phyloP scores from a whole-genome alignment of 2,888 invertebrate genomes.

The Tipula vernalis region DNA sequence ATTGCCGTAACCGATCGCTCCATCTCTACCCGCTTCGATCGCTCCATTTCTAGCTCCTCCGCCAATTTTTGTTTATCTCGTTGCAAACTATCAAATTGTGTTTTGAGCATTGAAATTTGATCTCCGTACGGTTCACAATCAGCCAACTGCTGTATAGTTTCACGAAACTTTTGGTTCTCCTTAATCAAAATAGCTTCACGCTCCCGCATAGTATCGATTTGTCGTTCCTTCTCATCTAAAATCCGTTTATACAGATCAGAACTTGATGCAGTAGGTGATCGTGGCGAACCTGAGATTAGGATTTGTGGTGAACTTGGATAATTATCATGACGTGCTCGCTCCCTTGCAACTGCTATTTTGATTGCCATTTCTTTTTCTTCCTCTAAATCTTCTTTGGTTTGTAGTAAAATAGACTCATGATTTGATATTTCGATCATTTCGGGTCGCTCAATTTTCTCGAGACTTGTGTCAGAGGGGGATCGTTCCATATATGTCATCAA shows the following conservation, averaged over 20 bases:
- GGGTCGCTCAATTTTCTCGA: slow-evolving; percentile 60
- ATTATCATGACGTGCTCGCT: slow-evolving; percentile 30
- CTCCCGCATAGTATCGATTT: slow-evolving; percentile 51
- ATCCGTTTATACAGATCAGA: slow-evolving; percentile 53
- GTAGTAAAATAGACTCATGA: slow-evolving; percentile 53
- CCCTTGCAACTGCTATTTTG: slow-evolving; percentile 40
- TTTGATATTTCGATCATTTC: slow-evolving; percentile 49
- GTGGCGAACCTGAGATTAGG: slow-evolving; percentile 11
- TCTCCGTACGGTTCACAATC: slow-evolving; percentile 48
- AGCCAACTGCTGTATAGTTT: slow-evolving; percentile 52
- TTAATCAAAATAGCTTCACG: slow-evolving; percentile 45
- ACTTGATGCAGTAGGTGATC: slow-evolving; percentile 32
- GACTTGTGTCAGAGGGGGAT: slow-evolving; percentile 63
- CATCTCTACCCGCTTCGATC: slow-evolving; percentile 37
- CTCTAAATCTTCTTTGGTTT: slow-evolving; percentile 53
- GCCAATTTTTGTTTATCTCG: slow-evolving; percentile 38
- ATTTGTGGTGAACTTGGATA: neutral
- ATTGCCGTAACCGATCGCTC: slow-evolving; percentile 40
- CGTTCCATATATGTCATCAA: slow-evolving; percentile 65
- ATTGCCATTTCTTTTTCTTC: slow-evolving; percentile 44
- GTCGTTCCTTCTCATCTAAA: slow-evolving; percentile 57
- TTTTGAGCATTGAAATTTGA: slow-evolving; percentile 33
- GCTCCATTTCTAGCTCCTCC: slow-evolving; percentile 35
- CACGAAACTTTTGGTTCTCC: slow-evolving; percentile 53
- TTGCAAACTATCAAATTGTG: slow-evolving; percentile 38